Evolutionary conservation across 2,888 invertebrate genomes (phyloP).

Genomic region (Nephrotoma appendiculata): DNA sequence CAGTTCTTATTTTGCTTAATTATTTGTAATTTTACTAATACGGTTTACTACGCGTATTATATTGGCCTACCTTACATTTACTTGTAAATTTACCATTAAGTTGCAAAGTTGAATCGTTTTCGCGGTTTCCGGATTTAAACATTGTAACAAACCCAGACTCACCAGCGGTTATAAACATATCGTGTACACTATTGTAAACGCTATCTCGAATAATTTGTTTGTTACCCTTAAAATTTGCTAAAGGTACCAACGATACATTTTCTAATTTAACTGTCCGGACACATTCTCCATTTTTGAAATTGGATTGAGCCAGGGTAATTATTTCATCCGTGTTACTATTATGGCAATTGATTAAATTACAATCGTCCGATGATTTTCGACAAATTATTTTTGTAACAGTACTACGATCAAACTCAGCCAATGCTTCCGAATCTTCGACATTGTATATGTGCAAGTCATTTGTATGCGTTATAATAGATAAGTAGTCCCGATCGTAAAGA

Average conservation of each 20-base stretch:
- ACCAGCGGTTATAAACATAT: constrained; percentile 51
- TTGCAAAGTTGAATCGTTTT: background rate
- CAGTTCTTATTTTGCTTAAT: background rate
- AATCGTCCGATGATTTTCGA: constrained; percentile 43
- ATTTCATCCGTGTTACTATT: constrained; percentile 33
- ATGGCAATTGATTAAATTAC: constrained; percentile 49
- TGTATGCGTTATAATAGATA: constrained; percentile 56
- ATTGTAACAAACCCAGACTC: constrained; percentile 48
- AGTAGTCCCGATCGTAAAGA: constrained; percentile 31
- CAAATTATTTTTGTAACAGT: constrained; percentile 43
- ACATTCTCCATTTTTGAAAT: constrained; percentile 38
- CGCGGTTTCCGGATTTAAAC: constrained; percentile 31
- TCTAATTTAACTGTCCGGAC: constrained; percentile 35
- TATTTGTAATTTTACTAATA: background rate
- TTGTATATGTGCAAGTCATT: constrained; percentile 58
- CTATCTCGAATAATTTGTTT: constrained; percentile 58
- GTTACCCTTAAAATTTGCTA: constrained; percentile 43
- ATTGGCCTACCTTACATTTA: background rate
- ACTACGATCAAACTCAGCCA: constrained; percentile 40
- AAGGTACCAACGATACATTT: constrained; percentile 38
- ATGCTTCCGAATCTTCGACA: constrained; percentile 42
- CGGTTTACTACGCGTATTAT: background rate
- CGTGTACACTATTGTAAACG: constrained; percentile 36
- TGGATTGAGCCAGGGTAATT: constrained; percentile 50
- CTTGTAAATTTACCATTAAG: background rate